Evolutionary conservation across 2,888 invertebrate species (phyloP).

Genomic region (Panopea generosa): DNA sequence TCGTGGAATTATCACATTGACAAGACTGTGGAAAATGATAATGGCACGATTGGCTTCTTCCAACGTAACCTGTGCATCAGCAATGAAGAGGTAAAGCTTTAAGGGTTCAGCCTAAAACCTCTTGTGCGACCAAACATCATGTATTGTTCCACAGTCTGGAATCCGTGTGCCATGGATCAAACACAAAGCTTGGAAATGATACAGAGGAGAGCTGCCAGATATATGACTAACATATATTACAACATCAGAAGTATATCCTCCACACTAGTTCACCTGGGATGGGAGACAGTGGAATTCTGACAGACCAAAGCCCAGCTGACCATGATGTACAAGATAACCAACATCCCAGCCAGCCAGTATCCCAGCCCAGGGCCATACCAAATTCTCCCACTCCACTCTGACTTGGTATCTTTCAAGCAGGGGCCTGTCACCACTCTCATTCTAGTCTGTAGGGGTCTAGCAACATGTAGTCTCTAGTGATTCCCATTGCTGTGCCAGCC

Average conservation of each 20-base stretch:
- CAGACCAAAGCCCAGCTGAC: constrained; percentile 1
- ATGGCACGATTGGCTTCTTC: no score
- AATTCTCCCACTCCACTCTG: no score
- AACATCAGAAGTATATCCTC: constrained; percentile 9
- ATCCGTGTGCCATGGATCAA: neutral
- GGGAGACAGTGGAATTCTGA: constrained; percentile 11
- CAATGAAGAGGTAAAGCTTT: neutral
- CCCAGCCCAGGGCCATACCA: neutral
- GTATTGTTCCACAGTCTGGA: constrained; percentile 14
- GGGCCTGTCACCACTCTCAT: no score
- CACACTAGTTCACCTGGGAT: neutral
- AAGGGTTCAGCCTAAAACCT: no score
- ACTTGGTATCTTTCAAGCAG: no score
- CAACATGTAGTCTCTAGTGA: no score
- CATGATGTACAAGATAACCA: neutral
- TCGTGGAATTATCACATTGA: no score
- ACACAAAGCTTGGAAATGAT: constrained; percentile 15
- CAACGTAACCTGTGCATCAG: no score
- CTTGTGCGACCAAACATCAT: constrained; percentile 4
- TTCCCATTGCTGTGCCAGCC: no score
- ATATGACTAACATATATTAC: no score
- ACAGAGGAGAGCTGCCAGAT: constrained; percentile 12
- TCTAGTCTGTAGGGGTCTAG: no score
- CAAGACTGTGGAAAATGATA: no score
- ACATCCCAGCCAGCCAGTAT: neutral